phyloP scores from a whole-genome alignment of 1,140 invertebrate genomes.

The Scaptomyza hsui region DNA sequence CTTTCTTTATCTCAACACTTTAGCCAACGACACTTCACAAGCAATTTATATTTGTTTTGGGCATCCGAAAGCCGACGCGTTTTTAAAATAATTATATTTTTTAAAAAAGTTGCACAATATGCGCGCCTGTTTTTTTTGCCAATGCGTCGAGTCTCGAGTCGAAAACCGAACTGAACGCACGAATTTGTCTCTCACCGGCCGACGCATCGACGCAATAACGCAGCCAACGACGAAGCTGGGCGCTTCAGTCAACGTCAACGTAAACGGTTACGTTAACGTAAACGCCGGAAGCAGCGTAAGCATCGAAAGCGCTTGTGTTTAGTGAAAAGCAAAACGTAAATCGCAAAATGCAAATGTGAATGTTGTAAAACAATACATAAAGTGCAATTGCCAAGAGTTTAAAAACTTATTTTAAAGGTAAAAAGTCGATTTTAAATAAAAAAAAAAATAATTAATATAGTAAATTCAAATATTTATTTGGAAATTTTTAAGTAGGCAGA shows the following conservation, averaged over 20 bases:
- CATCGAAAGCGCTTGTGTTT: constrained; percentile 4
- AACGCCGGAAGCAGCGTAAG: background rate
- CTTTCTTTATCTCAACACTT: background rate
- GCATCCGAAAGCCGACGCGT: constrained; percentile 38
- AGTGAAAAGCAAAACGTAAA: constrained; percentile 17
- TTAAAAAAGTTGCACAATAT: constrained; percentile 32
- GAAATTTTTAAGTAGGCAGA: too few species aligned
- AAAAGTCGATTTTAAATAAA: too few species aligned
- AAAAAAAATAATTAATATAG: too few species aligned
- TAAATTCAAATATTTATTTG: too few species aligned
- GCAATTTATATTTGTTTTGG: background rate
- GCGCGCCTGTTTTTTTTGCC: constrained; percentile 14
- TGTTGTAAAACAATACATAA: background rate
- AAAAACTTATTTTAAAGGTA: too few species aligned
- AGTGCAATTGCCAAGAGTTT: too few species aligned
- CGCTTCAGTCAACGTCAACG: constrained; percentile 17
- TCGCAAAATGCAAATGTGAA: constrained; percentile 4
- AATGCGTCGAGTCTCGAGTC: constrained; percentile 56
- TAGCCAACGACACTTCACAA: background rate
- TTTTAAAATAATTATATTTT: constrained; percentile 31
- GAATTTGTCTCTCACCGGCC: constrained; percentile 25
- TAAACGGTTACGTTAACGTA: constrained; percentile 7
- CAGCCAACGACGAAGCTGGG: constrained; percentile 25
- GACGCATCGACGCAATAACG: constrained; percentile 44
- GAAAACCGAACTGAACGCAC: constrained; percentile 70